Conservation (phyloP, 1,140 invertebrate species). For the Euglossa dilemma region DNA sequence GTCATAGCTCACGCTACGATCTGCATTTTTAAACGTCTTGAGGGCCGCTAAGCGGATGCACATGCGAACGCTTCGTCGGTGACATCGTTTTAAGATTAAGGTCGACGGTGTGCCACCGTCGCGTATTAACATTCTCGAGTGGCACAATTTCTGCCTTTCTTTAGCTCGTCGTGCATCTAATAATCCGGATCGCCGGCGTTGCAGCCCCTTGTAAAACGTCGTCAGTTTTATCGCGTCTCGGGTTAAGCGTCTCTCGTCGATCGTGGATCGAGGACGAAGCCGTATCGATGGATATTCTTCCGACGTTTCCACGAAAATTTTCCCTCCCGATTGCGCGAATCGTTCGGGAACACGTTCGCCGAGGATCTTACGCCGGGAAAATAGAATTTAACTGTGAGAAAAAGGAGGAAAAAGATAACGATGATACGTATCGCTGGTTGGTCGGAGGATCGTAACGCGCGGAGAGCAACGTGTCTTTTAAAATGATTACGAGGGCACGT, state of each 20-base stretch:
- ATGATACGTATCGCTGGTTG: too few species aligned
- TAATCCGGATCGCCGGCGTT: conserved; percentile 2
- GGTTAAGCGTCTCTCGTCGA: not conserved
- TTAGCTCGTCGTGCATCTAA: conserved; percentile 10
- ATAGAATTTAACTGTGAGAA: not conserved
- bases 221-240: not conserved
- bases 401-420: not conserved
- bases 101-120: conserved; percentile 22
- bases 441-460: not conserved
- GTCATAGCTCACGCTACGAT: conserved; percentile 36
- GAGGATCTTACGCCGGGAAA: not conserved
- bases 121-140: conserved; percentile 41
- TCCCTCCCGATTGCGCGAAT: too few species aligned
- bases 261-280: not conserved
- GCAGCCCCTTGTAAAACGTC: conserved; percentile 2
- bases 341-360: too few species aligned
- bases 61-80: conserved; percentile 22
- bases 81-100: conserved; percentile 48
- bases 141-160: conserved; percentile 23
- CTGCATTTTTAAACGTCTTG: conserved; percentile 65
- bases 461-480: not conserved
- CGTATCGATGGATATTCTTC: not conserved
- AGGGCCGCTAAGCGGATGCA: conserved; percentile 36
- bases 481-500: conserved; percentile 3
- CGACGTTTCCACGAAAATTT: not conserved